These are phyloP conservation scores for Phoenicopterus ruber DNA, from an alignment of 2,113 vertebrate genomes.

Conservation along the genomic window DNA sequence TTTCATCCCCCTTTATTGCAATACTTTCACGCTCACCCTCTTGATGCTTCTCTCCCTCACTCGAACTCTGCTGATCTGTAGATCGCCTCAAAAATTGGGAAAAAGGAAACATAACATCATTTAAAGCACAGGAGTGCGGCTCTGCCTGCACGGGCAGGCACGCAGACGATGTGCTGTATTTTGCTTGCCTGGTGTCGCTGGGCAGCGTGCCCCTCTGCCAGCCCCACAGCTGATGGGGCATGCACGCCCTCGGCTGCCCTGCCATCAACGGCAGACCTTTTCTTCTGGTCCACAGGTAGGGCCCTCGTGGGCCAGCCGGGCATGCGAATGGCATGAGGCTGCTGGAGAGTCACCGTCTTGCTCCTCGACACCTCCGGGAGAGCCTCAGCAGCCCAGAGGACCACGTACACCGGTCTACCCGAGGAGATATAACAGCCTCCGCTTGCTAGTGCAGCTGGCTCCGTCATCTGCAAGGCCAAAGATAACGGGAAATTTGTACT, in stretches of 20 bases:
- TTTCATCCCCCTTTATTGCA: not conserved
- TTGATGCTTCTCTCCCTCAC: not conserved
- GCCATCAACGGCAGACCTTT: rapidly evolving
- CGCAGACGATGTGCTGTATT: rapidly evolving
- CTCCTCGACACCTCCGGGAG: rapidly evolving
- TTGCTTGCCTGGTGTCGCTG: not conserved
- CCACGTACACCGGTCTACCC: rapidly evolving
- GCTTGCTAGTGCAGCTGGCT: not conserved
- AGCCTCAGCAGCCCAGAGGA: not conserved
- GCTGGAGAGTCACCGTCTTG: rapidly evolving
- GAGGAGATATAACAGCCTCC: not conserved
- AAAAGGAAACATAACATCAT: rapidly evolving
- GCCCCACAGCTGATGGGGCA: not conserved
- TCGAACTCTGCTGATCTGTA: not conserved
- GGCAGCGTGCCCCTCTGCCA: not conserved
- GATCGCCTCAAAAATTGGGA: not conserved
- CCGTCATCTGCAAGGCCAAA: not conserved
- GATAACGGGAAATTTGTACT: not conserved
- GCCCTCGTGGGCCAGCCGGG: not conserved
- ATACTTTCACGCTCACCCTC: not conserved
- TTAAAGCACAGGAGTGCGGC: not conserved
- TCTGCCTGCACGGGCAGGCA: not conserved
- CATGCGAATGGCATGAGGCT: rapidly evolving
- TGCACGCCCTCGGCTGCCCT: not conserved
- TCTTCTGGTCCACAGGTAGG: not conserved